phyloP scores from a whole-genome alignment of 2,888 invertebrate species.

The Andrena bicolor region DNA sequence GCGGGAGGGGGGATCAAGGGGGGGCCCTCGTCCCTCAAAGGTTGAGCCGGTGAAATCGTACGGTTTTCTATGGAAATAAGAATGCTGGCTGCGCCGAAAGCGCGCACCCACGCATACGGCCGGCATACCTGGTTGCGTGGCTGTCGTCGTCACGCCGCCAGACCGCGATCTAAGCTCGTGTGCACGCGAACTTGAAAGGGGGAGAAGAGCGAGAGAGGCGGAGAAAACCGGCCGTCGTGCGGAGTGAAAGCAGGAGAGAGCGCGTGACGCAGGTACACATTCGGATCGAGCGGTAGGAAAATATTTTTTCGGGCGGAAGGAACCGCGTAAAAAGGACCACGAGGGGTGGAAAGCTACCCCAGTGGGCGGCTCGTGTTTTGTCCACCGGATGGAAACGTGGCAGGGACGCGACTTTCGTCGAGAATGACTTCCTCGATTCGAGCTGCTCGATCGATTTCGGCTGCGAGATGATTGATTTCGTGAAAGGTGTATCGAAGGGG shows the following conservation, averaged over 20 bases:
- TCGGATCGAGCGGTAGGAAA: constrained; percentile 73
- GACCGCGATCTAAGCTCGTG: constrained; percentile 73
- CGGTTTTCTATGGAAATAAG: constrained; percentile 82
- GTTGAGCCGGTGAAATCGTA: constrained; percentile 79
- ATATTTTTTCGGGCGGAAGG: constrained; percentile 79
- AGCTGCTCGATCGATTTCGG: not conserved
- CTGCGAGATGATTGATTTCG: not conserved
- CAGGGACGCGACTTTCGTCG: not conserved
- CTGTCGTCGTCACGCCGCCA: constrained; percentile 52
- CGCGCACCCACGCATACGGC: constrained; percentile 56
- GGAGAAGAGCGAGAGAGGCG: constrained; percentile 52
- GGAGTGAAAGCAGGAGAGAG: constrained; percentile 26
- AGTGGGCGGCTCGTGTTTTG: constrained; percentile 25
- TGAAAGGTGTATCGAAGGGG: constrained; percentile 3
- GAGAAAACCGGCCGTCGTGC: constrained; percentile 3
- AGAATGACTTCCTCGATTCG: constrained; percentile 20
- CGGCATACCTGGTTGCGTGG: constrained; percentile 36
- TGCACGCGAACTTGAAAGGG: constrained; percentile 76
- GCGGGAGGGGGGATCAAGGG: constrained; percentile 42
- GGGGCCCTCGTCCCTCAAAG: constrained; percentile 76
- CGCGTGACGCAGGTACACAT: constrained; percentile 58
- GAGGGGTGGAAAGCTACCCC: constrained; percentile 8
- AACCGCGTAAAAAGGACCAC: constrained; percentile 58
- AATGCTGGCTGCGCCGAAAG: constrained; percentile 75
- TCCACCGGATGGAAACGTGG: constrained; percentile 23